A percentile compares a stretch with the other conserved stretches of the same genome.
phyloP scores from a whole-genome alignment of 1,140 invertebrate species.

The Zaprionus lachaisei region DNA sequence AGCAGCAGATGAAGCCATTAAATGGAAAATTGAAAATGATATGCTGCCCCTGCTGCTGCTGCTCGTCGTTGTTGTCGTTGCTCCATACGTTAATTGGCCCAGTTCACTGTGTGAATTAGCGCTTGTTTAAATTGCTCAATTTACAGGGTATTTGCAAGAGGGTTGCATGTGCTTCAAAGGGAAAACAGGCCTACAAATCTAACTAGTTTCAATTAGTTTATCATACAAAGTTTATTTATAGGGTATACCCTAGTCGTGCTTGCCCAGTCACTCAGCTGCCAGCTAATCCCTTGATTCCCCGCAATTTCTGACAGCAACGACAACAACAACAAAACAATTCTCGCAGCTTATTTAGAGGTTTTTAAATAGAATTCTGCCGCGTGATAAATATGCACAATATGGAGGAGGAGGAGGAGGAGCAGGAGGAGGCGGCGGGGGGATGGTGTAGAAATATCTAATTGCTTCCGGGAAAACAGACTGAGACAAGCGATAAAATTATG shows the following conservation, averaged over 20 bases:
- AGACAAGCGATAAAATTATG: slow-evolving; percentile 51
- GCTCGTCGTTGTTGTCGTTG: background rate
- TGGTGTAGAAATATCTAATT: slow-evolving; percentile 53
- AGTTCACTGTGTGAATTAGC: slow-evolving; percentile 68
- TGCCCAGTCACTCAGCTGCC: background rate
- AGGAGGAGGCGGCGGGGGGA: background rate
- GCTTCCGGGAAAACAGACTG: slow-evolving; percentile 63
- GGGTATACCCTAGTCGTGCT: background rate
- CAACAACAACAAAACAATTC: background rate
- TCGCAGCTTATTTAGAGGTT: slow-evolving; percentile 16
- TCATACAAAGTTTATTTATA: background rate
- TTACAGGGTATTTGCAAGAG: slow-evolving; percentile 19
- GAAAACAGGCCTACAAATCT: rapidly evolving
- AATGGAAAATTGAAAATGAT: slow-evolving; percentile 81
- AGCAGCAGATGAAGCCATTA: slow-evolving; percentile 74
- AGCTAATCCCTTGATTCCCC: background rate
- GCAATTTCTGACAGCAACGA: slow-evolving; percentile 1
- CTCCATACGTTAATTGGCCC: slow-evolving; percentile 69
- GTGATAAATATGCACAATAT: background rate
- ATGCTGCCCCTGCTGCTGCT: slow-evolving; percentile 19
- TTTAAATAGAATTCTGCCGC: slow-evolving; percentile 19
- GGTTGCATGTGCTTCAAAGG: background rate
- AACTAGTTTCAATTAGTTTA: too few species aligned
- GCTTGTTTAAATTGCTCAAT: slow-evolving; percentile 44
- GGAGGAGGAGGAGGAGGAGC: background rate